phyloP scores from a whole-genome alignment of 2,888 invertebrate species.

The Fissipunctia ypsillon region DNA sequence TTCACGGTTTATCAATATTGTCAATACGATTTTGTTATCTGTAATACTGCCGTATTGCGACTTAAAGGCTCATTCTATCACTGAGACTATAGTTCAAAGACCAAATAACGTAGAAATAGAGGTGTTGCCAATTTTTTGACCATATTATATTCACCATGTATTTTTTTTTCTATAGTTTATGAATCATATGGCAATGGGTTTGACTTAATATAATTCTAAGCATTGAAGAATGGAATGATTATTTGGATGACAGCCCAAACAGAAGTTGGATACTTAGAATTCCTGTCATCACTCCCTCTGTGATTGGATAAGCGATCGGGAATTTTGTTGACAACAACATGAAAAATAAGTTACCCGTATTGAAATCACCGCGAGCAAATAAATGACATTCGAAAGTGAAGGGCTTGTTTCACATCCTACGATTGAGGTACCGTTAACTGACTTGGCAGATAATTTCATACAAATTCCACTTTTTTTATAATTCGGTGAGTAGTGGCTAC shows the following conservation, averaged over 20 bases:
- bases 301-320: not conserved
- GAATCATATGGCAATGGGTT: not conserved
- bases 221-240: too few relatives aligned
- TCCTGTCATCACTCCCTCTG: not conserved
- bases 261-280: not conserved
- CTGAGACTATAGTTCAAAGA: too few relatives aligned
- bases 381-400: too few relatives aligned
- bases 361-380: too few relatives aligned
- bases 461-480: too few relatives aligned
- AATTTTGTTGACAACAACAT: not conserved
- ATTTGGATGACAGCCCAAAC: constrained; percentile 8
- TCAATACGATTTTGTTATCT: too few relatives aligned
- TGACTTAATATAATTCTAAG: not conserved
- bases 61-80: not conserved
- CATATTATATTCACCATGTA: not conserved
- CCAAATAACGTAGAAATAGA: not conserved
- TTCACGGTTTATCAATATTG: too few relatives aligned
- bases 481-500: too few relatives aligned
- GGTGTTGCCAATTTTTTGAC: not conserved
- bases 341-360: not conserved
- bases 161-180: not conserved
- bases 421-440: too few relatives aligned
- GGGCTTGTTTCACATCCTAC: too few relatives aligned
- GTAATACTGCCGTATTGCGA: too few relatives aligned
- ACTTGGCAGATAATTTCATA: too few relatives aligned